These are phyloP conservation scores for Siniperca undulata DNA, from an alignment of 2,797 vertebrate genomes.

Conservation along the genomic window DNA sequence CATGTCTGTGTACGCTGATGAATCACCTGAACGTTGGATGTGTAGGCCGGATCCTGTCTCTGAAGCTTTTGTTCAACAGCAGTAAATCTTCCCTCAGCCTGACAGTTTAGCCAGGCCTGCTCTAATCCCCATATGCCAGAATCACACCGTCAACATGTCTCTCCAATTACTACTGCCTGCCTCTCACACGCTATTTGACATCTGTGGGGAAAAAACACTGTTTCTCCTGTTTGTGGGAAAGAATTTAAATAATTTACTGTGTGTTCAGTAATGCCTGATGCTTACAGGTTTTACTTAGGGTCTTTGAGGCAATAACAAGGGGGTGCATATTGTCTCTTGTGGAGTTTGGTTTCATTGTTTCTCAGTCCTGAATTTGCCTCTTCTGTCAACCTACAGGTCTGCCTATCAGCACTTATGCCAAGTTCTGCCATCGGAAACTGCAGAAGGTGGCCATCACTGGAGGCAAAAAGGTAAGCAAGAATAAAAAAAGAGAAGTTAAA, in stretches of 20 bases:
- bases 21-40: conserved; percentile 75
- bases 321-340: conserved; percentile 16
- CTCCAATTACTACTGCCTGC: conserved; percentile 65
- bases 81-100: conserved; percentile 76
- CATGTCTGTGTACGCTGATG: conserved; percentile 66
- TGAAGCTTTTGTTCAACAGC: conserved; percentile 75
- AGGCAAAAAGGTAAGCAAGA: conserved; percentile 90
- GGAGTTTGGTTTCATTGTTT: conserved; percentile 21
- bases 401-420: conserved; percentile 92
- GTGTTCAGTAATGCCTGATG: conserved; percentile 43
- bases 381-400: conserved; percentile 81
- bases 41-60: conserved; percentile 69
- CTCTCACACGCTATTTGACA: conserved; percentile 59
- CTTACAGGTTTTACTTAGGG: conserved; percentile 44
- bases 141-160: conserved; percentile 73
- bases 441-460: conserved; percentile 92
- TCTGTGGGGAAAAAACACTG: conserved; percentile 61
- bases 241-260: conserved; percentile 62
- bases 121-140: conserved; percentile 77
- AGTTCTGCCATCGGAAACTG: conserved; percentile 92
- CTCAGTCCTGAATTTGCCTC: conserved; percentile 18
- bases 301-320: conserved; percentile 27
- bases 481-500: not conserved
- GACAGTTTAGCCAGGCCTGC: conserved; percentile 68
- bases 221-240: conserved; percentile 63